Percentiles rank a stretch among this genome's conserved stretches.
These are phyloP conservation scores for Cosmorhoe ocellata DNA, from an alignment of 2,888 invertebrate species.

Conservation along the genomic window DNA sequence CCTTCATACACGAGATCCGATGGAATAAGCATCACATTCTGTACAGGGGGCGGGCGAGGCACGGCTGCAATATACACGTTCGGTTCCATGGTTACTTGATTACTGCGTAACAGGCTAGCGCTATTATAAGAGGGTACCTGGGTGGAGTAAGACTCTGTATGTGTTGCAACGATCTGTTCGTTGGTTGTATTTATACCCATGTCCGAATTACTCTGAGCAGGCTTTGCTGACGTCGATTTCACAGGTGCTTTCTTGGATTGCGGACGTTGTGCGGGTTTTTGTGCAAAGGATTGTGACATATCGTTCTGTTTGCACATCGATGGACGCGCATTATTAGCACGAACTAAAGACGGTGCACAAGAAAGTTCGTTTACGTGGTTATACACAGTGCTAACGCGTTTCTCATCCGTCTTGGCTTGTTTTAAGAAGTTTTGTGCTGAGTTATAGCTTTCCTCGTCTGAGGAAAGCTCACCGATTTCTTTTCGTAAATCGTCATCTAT, in stretches of 20 bases:
- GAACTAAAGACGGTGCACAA: not conserved
- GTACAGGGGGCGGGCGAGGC: slow-evolving; percentile 42
- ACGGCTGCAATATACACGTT: slow-evolving; percentile 42
- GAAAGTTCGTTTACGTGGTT: slow-evolving; percentile 14
- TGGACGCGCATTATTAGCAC: not conserved
- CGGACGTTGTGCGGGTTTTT: slow-evolving; percentile 3
- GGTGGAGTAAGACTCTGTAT: slow-evolving; percentile 1
- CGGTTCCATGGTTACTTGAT: slow-evolving; percentile 29
- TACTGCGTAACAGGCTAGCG: slow-evolving; percentile 4
- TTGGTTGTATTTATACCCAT: slow-evolving; percentile 1
- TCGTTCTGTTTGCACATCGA: slow-evolving; percentile 4
- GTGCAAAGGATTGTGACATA: not conserved
- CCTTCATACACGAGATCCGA: slow-evolving; percentile 55
- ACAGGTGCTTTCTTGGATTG: not conserved
- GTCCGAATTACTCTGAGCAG: slow-evolving; percentile 3
- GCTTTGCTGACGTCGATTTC: not conserved
- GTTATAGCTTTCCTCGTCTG: slow-evolving; percentile 59
- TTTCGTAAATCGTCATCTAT: slow-evolving; percentile 71
- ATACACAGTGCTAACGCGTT: slow-evolving; percentile 22
- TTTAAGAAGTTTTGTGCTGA: slow-evolving; percentile 33
- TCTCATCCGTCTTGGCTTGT: slow-evolving; percentile 32
- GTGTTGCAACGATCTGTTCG: slow-evolving; percentile 6
- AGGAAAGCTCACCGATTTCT: slow-evolving; percentile 72
- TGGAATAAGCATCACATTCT: slow-evolving; percentile 56
- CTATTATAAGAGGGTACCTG: slow-evolving; percentile 9